Evolutionary conservation across 2,797 vertebrate genomes (phyloP), one percentile per base, ranked within the genome.

Genomic region (Pangasius larnaudii): DNA sequence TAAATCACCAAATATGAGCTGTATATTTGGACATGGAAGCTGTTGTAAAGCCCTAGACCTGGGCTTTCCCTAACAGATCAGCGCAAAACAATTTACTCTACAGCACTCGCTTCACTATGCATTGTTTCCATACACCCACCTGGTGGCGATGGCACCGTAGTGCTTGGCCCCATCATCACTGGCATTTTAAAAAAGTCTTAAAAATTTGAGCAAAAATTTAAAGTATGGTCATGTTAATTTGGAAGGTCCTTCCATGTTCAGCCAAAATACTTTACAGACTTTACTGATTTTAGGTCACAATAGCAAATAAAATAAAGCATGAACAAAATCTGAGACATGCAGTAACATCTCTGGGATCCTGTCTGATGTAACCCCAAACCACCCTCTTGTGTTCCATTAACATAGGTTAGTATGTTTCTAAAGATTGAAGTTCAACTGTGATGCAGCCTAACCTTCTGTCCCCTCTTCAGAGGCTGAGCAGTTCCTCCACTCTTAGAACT

Each of bases 381-480:
- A 49, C 24, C 24, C 39, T 46, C 13, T n/a, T 51, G 27, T 16
- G n/a, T 77, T 77, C 49, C 46, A 75, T n/a, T 75, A 49, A 46
- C 19, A 46, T 11, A n/a, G 49, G 2, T 24, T 27, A 61, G 79
- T 24, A 69, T 53, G 5, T 10, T 65, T 42, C 69, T 53, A 87
- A 51, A n/a, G 2, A 87, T n/a, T 5, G 19, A n/a, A 5, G n/a
- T 42, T 61, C 6, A 81, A 3, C 8, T 46, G 13, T 82, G 58
- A 49, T 36, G 87, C 89, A 30, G 1, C n/a, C 86, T 88, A 78
- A 99, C 98, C 98, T 97, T 99, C 67, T 99, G 98, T 58, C 98
- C 97, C 93, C 98, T 94, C 90, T 99, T 99, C 89, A 97, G 91
- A 1, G 96, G 97, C 71, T 94, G 95, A 42, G 93, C 91, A 0